Evolutionary conservation across 2,888 invertebrate species (phyloP).

Genomic region (Apodemia zela): DNA sequence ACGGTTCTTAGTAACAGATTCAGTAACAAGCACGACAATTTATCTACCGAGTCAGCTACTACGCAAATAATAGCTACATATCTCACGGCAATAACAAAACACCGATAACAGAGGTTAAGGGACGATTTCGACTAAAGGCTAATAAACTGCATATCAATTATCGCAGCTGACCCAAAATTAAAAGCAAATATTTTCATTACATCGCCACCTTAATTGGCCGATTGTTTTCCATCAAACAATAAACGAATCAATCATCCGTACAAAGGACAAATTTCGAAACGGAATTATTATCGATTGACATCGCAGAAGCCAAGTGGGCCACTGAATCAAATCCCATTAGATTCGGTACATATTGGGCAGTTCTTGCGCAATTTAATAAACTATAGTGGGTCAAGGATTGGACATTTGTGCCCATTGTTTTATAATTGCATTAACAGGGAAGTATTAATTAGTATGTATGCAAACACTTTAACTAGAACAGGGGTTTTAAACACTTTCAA

Average conservation of each 20-base stretch:
- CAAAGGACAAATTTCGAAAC: conserved; percentile 55
- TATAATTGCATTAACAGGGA: neutral
- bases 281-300: conserved; percentile 45
- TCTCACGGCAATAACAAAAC: neutral
- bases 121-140: conserved; percentile 1
- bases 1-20: too few species aligned
- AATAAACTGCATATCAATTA: conserved; percentile 15
- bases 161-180: conserved; percentile 24
- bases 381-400: conserved; percentile 38
- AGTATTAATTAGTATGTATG: neutral
- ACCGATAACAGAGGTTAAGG: neutral
- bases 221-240: conserved; percentile 49
- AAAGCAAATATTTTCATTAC: conserved; percentile 22
- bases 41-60: neutral
- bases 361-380: conserved; percentile 47
- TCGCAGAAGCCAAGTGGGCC: conserved; percentile 52
- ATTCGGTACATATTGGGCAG: conserved; percentile 56
- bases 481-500: neutral
- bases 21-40: too few species aligned
- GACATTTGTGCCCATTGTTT: conserved; percentile 5
- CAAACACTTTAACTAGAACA: neutral
- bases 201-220: conserved; percentile 32
- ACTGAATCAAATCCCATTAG: conserved; percentile 52
- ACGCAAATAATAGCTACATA: neutral
- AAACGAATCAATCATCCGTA: conserved; percentile 53